Evolutionary conservation across 2,797 vertebrate species (phyloP), one percentile per base, ranked within the genome.

Genomic region (Urocyon cinereoargenteus): DNA sequence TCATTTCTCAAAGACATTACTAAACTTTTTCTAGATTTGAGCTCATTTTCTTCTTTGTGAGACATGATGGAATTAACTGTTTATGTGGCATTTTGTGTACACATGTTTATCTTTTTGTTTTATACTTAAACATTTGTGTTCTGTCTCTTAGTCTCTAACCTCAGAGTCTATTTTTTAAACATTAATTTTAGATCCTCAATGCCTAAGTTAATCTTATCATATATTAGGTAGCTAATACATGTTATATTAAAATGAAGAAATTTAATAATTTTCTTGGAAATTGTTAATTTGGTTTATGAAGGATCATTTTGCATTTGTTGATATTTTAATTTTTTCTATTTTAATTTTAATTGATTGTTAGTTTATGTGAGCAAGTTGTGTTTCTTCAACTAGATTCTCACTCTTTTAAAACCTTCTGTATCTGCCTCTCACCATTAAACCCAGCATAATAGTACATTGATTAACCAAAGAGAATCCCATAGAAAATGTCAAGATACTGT

Each of bases 171-270:
- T 93, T 83, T 91, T 90, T 62, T 16, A 16, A 21, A 61, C 62
- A 94, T 57, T 72, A 83, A 86, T 66, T 90, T 92, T 86, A 79
- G n/a, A 59, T 83, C 21, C 7, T 90, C 28, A 62, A 14, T 81
- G 21, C 59, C 45, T 77, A 82, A 36, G 90, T 6, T 31, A 55
- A 84, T 90, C 22, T 49, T 62, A n/a, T 15, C 13, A 77, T 70
- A 66, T 70, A 7, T 87, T 92, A 90, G 45, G 26, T 86, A 92
- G 12, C 59, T 91, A 93, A 85, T 73, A 87, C 36, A 81, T 72
- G 40, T 70, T 75, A 45, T 40, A 82, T 94, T 93, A 84, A 94
- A 93, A 45, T 90, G 34, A 94, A 24, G 86, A 83, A 40, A 70
- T 86, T 81, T 26, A 85, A 26, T 68, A 83, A 9, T 83, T 82